These are phyloP conservation scores for Pipa parva DNA, from an alignment of 2,113 vertebrate genomes.

Conservation along the genomic window DNA sequence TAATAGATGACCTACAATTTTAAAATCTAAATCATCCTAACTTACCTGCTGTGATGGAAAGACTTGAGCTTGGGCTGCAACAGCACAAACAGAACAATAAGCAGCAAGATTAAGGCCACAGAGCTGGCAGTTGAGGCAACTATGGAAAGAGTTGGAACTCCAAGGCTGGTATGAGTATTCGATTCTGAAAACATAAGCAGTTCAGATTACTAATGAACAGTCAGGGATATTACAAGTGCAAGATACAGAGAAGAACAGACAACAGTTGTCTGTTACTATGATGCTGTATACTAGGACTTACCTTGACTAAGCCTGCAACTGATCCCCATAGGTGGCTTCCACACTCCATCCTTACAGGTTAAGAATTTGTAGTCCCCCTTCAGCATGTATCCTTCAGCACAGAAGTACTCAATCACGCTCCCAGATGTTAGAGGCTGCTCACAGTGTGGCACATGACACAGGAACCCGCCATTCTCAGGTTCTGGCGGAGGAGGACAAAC, in stretches of 20 bases:
- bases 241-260: no score
- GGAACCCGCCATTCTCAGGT: conserved; percentile 92
- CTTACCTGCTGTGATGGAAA: conserved; percentile 93
- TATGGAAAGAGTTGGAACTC: conserved; percentile 86
- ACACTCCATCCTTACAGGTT: conserved; percentile 92
- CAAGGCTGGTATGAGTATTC: conserved; percentile 73
- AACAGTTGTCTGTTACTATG: no score
- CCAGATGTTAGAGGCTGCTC: conserved; percentile 74
- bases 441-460: conserved; percentile 89
- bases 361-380: conserved; percentile 94
- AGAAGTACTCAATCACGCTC: conserved; percentile 95
- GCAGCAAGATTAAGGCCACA: conserved; percentile 85
- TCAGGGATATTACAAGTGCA: no score
- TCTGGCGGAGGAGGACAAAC: conserved; percentile 86
- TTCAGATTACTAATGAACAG: no score
- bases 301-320: conserved; percentile 88
- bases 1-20: no score
- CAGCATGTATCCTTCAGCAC: conserved; percentile 87
- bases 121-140: conserved; percentile 92
- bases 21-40: no score
- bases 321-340: conserved; percentile 89
- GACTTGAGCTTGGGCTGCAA: conserved; percentile 97
- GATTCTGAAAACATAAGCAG: conserved; percentile 65
- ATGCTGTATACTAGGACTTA: no score
- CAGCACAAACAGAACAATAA: conserved; percentile 93